These are phyloP conservation scores for Drosophila pachea DNA, from an alignment of 1,140 invertebrate genomes.

Conservation along the genomic window DNA sequence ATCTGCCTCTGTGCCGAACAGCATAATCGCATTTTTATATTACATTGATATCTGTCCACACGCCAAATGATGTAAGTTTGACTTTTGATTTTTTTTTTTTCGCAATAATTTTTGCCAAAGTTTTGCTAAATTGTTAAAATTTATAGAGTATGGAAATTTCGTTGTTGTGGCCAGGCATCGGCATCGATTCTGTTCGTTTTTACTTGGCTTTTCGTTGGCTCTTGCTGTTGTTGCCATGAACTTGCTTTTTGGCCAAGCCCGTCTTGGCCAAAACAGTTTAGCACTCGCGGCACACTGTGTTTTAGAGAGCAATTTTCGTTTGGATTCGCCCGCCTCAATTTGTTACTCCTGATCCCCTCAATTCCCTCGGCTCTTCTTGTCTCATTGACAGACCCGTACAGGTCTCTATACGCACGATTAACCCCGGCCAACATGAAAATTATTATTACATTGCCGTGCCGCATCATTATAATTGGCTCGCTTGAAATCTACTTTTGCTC, in stretches of 20 bases:
- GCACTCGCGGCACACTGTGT: slow-evolving; percentile 11
- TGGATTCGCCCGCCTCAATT: slow-evolving; percentile 43
- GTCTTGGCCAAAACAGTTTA: slow-evolving; percentile 3
- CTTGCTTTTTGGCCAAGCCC: slow-evolving; percentile 28
- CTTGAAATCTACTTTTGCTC: slow-evolving; percentile 51
- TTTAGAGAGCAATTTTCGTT: slow-evolving; percentile 58
- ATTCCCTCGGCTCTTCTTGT: background rate
- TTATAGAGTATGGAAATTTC: slow-evolving; percentile 7
- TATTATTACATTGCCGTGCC: slow-evolving; percentile 49
- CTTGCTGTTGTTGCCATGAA: slow-evolving; percentile 25
- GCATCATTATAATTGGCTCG: slow-evolving; percentile 58
- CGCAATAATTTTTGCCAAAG: background rate
- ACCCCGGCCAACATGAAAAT: slow-evolving; percentile 32
- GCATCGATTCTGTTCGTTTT: background rate
- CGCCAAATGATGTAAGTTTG: background rate
- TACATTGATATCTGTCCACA: background rate
- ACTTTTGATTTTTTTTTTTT: background rate
- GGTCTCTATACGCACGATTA: background rate
- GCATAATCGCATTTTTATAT: background rate
- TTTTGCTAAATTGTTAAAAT: background rate
- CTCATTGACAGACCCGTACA: background rate
- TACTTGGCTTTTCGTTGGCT: slow-evolving; percentile 4
- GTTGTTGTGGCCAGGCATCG: background rate
- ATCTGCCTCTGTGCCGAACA: too few species aligned
- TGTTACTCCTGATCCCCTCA: background rate